Base-by-base conservation (phyloP, 2,113 vertebrate species). In the Chaenocephalus aceratus region DNA sequence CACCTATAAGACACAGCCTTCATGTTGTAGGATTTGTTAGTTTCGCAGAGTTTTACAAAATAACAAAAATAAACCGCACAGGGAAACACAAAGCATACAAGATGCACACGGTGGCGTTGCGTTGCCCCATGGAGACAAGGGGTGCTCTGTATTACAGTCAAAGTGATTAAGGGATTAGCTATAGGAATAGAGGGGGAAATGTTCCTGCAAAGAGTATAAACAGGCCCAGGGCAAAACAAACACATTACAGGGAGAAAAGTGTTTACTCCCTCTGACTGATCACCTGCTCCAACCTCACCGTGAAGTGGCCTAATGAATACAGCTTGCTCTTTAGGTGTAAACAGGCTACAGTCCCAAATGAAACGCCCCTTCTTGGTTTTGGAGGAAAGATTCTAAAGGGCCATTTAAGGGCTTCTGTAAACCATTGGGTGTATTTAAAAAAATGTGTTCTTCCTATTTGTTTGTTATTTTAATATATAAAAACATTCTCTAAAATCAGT, bases 111-210 rank as follows among this genome's bases (percentile, higher is more conserved):
- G 48, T 11, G 18, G 21, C 61, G 58, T 73, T 45, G 1, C 49
- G 57, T 72, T n/a, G 49, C 26, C 73, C 71, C 80, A 1, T 7
- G 21, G 77, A 69, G 34, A 60, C 59, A 45, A 59, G 64, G 34
- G 68, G 46, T 21, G 30, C 61, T 79, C 71, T 68, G 61, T 83
- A 36, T 77, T 49, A 46, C 52, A 65, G 61, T 56, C 63, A 36
- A 67, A 69, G 83, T 66, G 71, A 91, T 91, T 85, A 86, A 82
- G 54, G 83, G 82, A 92, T 91, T 86, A 86, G 70, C 53, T 11
- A 30, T 30, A 21, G 58, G 58, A 71, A 88, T 81, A 71, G 71
- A 64, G 79, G 79, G 62, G 71, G 18, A 59, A 80, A 69, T 75
- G 77, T 84, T 77, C 70, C 71, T 61, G 73, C 51, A 49, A 56